A percentile compares a stretch with the other conserved stretches of the same genome.
Conservation (phyloP, 2,888 invertebrate species). For the Drosophila fulvimacula region DNA sequence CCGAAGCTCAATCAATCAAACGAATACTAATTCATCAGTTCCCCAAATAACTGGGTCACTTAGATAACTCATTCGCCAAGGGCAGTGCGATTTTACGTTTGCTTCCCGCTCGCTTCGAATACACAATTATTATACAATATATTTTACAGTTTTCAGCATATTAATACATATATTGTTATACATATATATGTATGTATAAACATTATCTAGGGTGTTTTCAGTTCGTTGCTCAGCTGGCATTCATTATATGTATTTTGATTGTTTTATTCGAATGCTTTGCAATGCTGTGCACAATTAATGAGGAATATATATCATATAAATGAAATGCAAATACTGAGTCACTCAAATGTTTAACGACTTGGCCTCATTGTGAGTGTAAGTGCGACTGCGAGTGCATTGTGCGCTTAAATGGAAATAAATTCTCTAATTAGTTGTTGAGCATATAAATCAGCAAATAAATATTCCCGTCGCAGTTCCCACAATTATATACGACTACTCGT, state of each 20-base stretch:
- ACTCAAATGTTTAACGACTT: conserved; percentile 48
- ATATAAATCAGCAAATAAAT: conserved; percentile 63
- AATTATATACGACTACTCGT: conserved; percentile 1
- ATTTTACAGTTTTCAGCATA: too few relatives aligned
- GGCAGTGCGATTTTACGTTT: background rate
- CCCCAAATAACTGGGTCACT: conserved; percentile 2
- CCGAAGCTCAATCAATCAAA: conserved; percentile 1
- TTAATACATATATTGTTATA: background rate
- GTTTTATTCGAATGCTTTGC: conserved; percentile 22
- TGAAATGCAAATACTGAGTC: conserved; percentile 49
- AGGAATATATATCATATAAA: conserved; percentile 33
- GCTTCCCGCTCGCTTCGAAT: background rate
- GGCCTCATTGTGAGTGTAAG: conserved; percentile 9
- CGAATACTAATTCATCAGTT: background rate
- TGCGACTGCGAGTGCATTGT: conserved; percentile 48
- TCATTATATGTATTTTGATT: conserved; percentile 17
- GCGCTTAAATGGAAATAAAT: conserved; percentile 66
- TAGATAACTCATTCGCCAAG: background rate
- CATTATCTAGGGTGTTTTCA: conserved; percentile 7
- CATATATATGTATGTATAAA: background rate
- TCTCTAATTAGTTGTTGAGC: conserved; percentile 67
- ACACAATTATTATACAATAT: background rate
- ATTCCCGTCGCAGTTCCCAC: conserved; percentile 31
- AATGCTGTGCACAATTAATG: conserved; percentile 41
- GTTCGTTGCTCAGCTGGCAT: background rate